These are phyloP conservation scores for Pyrochroa serraticornis DNA, from an alignment of 2,888 invertebrate species.

Conservation along the genomic window DNA sequence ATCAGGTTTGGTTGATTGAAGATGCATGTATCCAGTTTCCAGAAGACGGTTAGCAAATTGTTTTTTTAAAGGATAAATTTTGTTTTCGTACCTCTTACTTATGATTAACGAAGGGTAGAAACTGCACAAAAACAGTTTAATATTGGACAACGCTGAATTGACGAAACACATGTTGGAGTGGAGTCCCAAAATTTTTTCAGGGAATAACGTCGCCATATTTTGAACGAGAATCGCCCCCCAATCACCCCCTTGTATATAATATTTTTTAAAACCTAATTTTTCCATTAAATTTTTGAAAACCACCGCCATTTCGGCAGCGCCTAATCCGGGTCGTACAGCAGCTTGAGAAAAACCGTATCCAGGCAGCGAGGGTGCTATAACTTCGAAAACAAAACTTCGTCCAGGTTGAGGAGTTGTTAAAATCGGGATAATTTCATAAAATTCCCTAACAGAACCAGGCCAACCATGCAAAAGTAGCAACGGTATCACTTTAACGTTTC, in stretches of 20 bases:
- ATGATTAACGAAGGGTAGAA: constrained; percentile 65
- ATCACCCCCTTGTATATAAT: constrained; percentile 80
- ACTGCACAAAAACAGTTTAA: constrained; percentile 58
- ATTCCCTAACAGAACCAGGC: constrained; percentile 87
- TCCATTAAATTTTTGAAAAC: constrained; percentile 74
- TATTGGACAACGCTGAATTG: constrained; percentile 50
- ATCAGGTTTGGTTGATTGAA: constrained; percentile 89
- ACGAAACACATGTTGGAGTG: constrained; percentile 64
- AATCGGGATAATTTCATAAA: constrained; percentile 60
- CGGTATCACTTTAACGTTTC: constrained; percentile 60
- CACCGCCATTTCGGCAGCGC: constrained; percentile 63
- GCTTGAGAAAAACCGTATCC: constrained; percentile 48
- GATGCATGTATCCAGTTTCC: constrained; percentile 68
- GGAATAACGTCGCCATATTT: constrained; percentile 69
- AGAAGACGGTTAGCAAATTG: constrained; percentile 6
- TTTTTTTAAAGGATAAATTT: constrained; percentile 60
- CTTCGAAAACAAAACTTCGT: constrained; percentile 29
- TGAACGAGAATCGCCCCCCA: constrained; percentile 75
- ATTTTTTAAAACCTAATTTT: constrained; percentile 69
- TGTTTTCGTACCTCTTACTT: constrained; percentile 58
- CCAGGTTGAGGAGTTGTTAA: constrained; percentile 20
- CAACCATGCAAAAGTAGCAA: constrained; percentile 81
- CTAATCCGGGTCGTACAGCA: constrained; percentile 67
- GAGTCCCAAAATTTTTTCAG: constrained; percentile 62
- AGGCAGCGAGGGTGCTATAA: constrained; percentile 35